Evolutionary conservation across 2,797 vertebrate genomes (phyloP).

Genomic region (Sebastes diploproa): DNA sequence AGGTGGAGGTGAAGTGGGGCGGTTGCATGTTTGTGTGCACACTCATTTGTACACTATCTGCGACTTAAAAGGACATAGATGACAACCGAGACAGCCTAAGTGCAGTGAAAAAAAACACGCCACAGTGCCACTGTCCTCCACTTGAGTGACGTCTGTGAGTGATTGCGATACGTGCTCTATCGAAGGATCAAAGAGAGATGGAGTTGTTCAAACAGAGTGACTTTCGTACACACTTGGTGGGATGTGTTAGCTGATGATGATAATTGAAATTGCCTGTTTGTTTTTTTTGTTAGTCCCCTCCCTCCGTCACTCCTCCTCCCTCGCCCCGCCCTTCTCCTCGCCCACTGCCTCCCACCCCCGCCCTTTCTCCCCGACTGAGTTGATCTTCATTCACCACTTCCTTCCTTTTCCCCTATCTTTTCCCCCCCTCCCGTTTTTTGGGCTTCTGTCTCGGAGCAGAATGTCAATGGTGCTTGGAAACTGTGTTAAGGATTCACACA

Average conservation of each 20-base stretch:
- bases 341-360: not conserved
- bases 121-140: slow-evolving; percentile 5
- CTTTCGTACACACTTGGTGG: slow-evolving; percentile 39
- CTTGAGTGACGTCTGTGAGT: slow-evolving; percentile 40
- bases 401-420: not conserved
- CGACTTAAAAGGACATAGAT: slow-evolving; percentile 13
- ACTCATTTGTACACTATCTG: slow-evolving; percentile 9
- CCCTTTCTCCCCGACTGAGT: slow-evolving; percentile 2
- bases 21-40: not conserved
- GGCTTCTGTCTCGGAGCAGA: slow-evolving; percentile 12
- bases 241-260: slow-evolving; percentile 47
- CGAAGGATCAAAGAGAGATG: slow-evolving; percentile 39
- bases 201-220: slow-evolving; percentile 36
- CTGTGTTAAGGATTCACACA: slow-evolving; percentile 50
- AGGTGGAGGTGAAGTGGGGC: not conserved
- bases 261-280: slow-evolving; percentile 48
- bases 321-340: not conserved
- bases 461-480: slow-evolving; percentile 29
- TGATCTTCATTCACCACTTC: slow-evolving; percentile 24
- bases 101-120: not conserved
- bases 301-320: not conserved
- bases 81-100: slow-evolving; percentile 2
- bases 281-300: not conserved
- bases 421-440: not conserved
- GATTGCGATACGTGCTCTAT: slow-evolving; percentile 29